These are phyloP conservation scores for Brachylomia viminalis DNA, from an alignment of 2,888 invertebrate genomes.

Conservation along the genomic window DNA sequence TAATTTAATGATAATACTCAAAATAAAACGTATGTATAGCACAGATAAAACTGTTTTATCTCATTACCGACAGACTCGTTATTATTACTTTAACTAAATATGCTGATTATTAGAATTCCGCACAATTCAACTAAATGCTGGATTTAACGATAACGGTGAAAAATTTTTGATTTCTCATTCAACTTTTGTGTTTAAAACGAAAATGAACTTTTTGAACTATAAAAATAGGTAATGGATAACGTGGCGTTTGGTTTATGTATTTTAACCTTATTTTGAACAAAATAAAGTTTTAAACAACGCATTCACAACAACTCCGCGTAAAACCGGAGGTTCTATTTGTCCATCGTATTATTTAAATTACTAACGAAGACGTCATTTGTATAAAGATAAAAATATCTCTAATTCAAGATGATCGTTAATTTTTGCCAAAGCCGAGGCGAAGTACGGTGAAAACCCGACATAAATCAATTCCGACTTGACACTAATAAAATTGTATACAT, in stretches of 20 bases:
- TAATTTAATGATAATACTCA: conserved; percentile 59
- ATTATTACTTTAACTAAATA: conserved; percentile 48
- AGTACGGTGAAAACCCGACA: conserved; percentile 48
- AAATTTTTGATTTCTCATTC: neutral
- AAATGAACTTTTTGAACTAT: neutral
- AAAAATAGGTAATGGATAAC: neutral
- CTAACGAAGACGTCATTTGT: conserved; percentile 40
- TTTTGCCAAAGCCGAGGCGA: conserved; percentile 36
- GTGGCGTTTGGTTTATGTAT: neutral
- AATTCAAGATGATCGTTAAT: conserved; percentile 32
- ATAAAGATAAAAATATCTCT: conserved; percentile 37
- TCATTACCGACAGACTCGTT: conserved; percentile 52
- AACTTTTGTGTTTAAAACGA: neutral
- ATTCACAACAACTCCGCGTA: too few species aligned
- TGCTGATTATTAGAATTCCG: conserved; percentile 48
- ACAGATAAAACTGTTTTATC: conserved; percentile 57
- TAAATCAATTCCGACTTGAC: conserved; percentile 52
- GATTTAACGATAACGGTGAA: neutral
- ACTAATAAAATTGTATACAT: conserved; percentile 58
- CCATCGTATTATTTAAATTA: conserved; percentile 49
- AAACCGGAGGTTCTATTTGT: conserved; percentile 47
- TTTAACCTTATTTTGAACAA: neutral
- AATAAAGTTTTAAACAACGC: conserved; percentile 4
- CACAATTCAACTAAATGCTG: conserved; percentile 22
- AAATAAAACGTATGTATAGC: conserved; percentile 60